Conservation (phyloP, 2,113 vertebrate genomes). For the Alaudala cheleensis region DNA sequence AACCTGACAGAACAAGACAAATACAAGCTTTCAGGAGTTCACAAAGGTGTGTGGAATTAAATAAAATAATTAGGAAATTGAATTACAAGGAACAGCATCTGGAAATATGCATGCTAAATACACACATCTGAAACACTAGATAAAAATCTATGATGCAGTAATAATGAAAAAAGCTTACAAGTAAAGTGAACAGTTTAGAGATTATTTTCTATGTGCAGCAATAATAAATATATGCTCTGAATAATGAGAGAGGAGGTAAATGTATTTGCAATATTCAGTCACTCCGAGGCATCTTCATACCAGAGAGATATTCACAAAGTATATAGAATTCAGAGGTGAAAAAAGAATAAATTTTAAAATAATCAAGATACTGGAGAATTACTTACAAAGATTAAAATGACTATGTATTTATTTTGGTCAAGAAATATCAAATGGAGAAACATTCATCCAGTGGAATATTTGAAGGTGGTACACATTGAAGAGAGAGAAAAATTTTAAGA, state of each 20-base stretch:
- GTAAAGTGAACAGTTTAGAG: neutral
- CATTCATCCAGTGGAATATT: neutral
- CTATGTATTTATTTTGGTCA: neutral
- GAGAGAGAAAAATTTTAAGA: neutral
- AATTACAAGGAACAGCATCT: neutral
- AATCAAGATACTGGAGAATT: neutral
- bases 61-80: neutral
- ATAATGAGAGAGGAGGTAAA: neutral
- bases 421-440: neutral
- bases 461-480: neutral
- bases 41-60: neutral
- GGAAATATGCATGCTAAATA: neutral
- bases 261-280: constrained; percentile 21
- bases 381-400: neutral
- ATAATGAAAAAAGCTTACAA: neutral
- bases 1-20: neutral
- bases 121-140: neutral
- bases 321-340: neutral
- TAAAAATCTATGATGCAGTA: neutral
- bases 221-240: neutral
- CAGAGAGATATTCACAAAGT: neutral
- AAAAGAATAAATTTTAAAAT: neutral
- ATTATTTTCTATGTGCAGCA: neutral
- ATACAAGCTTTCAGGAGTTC: neutral
- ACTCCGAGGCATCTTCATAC: neutral